phyloP scores from a whole-genome alignment of 2,113 vertebrate genomes.

The Macaca fascicularis region T2T-MFA8v1.1 NC_088376.1:84305501-84306000 shows the following conservation, averaged over 20 bases:
- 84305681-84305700: not conserved
- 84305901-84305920: not conserved
- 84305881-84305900: not conserved
- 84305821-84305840: not conserved
- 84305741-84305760: not conserved
- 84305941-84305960: not conserved
- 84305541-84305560: not conserved
- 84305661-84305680: not conserved
- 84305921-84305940: not conserved
- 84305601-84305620: not conserved
- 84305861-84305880: not conserved
- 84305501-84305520: not conserved
- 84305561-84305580: not conserved
- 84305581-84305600: not conserved
- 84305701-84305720: not conserved
- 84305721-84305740: not conserved
- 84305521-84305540: not conserved
- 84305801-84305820: not conserved
- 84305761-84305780: not conserved
- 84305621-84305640: not conserved
- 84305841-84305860: not conserved
- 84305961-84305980: not conserved
- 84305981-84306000: not conserved
- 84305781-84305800: not conserved
- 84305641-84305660: slow-evolving; percentile 8